Conservation (phyloP, 2,888 invertebrate species). For the Phengaris arion region DNA sequence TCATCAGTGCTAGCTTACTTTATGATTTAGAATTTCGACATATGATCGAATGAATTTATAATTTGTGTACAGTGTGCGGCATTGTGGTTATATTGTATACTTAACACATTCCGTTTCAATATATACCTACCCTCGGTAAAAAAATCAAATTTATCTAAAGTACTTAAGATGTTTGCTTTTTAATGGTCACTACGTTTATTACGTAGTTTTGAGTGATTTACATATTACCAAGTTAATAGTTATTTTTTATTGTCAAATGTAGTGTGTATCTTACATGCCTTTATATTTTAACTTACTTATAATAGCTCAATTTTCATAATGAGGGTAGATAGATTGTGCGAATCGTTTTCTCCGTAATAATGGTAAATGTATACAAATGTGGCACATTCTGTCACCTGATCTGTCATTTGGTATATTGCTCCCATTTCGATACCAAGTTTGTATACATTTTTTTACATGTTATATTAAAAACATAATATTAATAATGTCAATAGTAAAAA, state of each 20-base stretch:
- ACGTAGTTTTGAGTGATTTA: background rate
- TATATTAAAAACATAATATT: background rate
- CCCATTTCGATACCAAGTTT: background rate
- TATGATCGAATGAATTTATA: background rate
- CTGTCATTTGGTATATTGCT: background rate
- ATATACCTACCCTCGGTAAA: slow-evolving; percentile 18
- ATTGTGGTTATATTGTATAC: slow-evolving; percentile 9
- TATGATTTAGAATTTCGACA: background rate
- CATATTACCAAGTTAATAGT: background rate
- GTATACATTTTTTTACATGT: background rate
- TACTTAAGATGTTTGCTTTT: background rate
- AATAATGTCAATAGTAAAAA: background rate
- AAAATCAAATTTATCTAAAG: background rate
- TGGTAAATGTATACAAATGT: background rate
- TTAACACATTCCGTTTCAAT: background rate
- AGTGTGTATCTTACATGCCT: too few species aligned
- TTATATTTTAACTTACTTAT: too few species aligned
- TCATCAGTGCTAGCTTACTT: background rate
- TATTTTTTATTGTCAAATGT: background rate
- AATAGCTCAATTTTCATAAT: background rate
- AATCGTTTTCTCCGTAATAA: background rate
- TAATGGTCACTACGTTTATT: too few species aligned
- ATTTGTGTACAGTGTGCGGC: background rate
- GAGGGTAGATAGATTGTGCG: slow-evolving; percentile 4
- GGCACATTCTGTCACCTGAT: background rate